These are phyloP conservation scores for Bos javanicus DNA, from an alignment of 2,113 vertebrate genomes.

Conservation along the genomic window DNA sequence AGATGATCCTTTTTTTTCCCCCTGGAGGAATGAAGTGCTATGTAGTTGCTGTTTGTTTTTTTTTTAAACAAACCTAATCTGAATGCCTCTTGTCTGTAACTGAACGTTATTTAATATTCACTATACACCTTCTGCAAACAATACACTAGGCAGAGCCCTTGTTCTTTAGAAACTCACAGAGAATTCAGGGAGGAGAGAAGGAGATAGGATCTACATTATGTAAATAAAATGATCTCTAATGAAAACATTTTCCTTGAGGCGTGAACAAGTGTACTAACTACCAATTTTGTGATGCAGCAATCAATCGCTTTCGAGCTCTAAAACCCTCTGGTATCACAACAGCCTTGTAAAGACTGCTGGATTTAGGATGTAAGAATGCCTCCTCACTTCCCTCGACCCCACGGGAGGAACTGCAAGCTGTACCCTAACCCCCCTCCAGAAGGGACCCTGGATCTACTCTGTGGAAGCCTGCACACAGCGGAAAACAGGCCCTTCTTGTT, in stretches of 20 bases:
- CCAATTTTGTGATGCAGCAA: not conserved
- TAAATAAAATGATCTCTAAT: conserved; percentile 61
- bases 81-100: not conserved
- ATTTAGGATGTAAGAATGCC: not conserved
- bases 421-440: not conserved
- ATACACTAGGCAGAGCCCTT: not conserved
- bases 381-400: not conserved
- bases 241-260: conserved; percentile 56
- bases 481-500: not conserved
- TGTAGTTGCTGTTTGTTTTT: not conserved
- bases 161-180: conserved; percentile 35
- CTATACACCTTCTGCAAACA: not conserved
- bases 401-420: not conserved
- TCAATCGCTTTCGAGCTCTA: not conserved
- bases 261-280: conserved; percentile 20
- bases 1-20: not conserved
- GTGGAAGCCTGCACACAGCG: not conserved
- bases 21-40: not conserved
- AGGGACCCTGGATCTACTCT: not conserved
- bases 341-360: not conserved
- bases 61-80: not conserved
- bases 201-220: conserved; percentile 25
- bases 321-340: not conserved
- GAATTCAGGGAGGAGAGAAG: not conserved
- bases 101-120: conserved; percentile 44